phyloP scores from a whole-genome alignment of 2,113 vertebrate species.

The Pristiophorus japonicus region DNA sequence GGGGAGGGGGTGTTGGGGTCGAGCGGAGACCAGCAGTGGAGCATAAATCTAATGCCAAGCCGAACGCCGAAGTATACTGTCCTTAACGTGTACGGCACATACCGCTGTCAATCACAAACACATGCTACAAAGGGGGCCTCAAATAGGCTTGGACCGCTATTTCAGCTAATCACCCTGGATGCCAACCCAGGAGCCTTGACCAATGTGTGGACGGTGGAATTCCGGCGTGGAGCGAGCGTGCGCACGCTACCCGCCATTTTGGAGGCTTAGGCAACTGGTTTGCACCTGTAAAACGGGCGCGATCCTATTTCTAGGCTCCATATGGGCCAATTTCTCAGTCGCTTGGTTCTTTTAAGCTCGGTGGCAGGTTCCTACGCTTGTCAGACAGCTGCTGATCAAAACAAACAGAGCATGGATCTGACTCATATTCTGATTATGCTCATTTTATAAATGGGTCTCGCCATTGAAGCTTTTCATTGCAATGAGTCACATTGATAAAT shows the following conservation, averaged over 20 bases:
- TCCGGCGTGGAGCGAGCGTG: no score
- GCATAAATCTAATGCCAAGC: no score
- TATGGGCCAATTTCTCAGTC: neutral
- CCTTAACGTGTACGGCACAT: no score
- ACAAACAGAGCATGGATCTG: neutral
- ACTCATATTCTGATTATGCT: neutral
- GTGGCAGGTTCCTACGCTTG: neutral
- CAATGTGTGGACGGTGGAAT: no score
- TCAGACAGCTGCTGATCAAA: neutral
- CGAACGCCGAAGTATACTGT: no score
- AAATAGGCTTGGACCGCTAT: neutral
- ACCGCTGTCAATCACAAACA: neutral
- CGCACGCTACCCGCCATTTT: no score
- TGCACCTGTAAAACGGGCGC: neutral
- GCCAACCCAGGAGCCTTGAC: no score
- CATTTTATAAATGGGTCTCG: neutral
- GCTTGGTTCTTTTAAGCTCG: neutral
- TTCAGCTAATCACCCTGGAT: neutral
- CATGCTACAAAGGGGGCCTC: neutral
- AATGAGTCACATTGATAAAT: neutral
- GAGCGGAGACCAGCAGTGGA: no score
- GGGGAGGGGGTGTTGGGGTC: neutral
- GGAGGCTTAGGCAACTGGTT: neutral
- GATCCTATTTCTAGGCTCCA: neutral
- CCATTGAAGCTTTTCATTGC: neutral